Base-by-base conservation (phyloP, 2,113 vertebrate species). In the Chionomys nivalis region DNA sequence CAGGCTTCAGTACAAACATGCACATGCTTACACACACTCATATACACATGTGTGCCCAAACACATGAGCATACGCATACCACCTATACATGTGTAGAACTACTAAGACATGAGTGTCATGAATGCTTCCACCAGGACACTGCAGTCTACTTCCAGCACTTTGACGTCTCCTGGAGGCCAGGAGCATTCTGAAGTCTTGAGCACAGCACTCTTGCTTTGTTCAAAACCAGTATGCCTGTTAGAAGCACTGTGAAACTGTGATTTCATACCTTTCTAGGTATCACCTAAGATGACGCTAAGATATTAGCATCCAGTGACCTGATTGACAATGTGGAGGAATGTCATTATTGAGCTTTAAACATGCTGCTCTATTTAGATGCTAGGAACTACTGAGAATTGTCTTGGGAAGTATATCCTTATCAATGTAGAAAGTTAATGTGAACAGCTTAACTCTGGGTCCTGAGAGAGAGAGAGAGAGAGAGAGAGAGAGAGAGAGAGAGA, bases 181-280 rank as follows among this genome's bases (percentile, higher is more conserved):
- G 7, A 6, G 7, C 65, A 2, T 88, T 83, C 94, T 86, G 21
- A 79, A 52, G 44, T 26, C 11, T 10, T 11, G 39, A 55, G 4
- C 10, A 21, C 73, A 88, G 31, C 12, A 79, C 17, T 94, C 70
- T 70, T 93, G 42, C 82, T 85, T 85, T 42, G 6, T 82, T 90
- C 79, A 90, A 77, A 91, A 73, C 47, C 33, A 94, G 52, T 68
- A 36, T 91, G 24, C 78, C 85, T 90, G 28, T 95, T 92, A 49
- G 1, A 94, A 83, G 58, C 31, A 24, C 89, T 78, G 49, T 78
- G 55, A 16, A 82, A 8, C 47, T 90, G 26, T 88, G 44, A 49
- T 73, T 33, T 33, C 55, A 66, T 81, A 68, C 36, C 81, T 91
- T 95, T 77, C 36, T 92, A 87, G 72, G 21, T 85, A 16, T 68